Conservation (phyloP, 2,888 invertebrate genomes). For the Parelbella ahira region DNA sequence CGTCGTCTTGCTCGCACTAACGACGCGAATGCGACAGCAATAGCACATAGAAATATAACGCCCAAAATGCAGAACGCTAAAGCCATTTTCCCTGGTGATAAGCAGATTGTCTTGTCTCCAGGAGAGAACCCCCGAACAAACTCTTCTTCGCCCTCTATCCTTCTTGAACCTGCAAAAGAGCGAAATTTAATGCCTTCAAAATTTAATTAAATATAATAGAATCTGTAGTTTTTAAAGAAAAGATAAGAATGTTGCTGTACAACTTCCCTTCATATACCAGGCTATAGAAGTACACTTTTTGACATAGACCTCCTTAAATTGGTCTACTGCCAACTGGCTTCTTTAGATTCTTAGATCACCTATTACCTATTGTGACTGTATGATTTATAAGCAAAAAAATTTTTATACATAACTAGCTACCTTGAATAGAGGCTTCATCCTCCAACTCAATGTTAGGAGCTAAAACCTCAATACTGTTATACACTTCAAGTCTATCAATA, state of each 20-base stretch:
- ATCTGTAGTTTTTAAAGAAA: too few species aligned
- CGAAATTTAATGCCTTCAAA: too few species aligned
- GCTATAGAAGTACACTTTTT: too few species aligned
- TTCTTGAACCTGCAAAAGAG: slow-evolving; percentile 64
- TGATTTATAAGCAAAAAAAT: neutral
- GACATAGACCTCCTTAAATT: too few species aligned
- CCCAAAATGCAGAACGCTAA: slow-evolving; percentile 87
- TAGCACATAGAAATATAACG: slow-evolving; percentile 85
- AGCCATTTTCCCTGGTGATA: slow-evolving; percentile 88
- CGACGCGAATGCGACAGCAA: slow-evolving; percentile 85
- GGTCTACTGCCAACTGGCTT: too few species aligned
- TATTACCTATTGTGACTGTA: too few species aligned
- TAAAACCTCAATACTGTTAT: slow-evolving; percentile 89
- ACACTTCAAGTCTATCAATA: slow-evolving; percentile 85
- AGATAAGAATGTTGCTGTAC: too few species aligned
- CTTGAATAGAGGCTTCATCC: slow-evolving; percentile 77
- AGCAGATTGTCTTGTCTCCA: slow-evolving; percentile 84
- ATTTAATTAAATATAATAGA: too few species aligned
- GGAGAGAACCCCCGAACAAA: slow-evolving; percentile 70
- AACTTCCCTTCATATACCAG: too few species aligned
- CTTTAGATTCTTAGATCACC: too few species aligned
- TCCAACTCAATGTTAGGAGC: slow-evolving; percentile 89
- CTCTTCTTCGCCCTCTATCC: slow-evolving; percentile 65
- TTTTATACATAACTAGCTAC: slow-evolving; percentile 41
- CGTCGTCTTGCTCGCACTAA: slow-evolving; percentile 82